Base-by-base conservation (phyloP, 2,113 vertebrate genomes). In the Ciconia boyciana region DNA sequence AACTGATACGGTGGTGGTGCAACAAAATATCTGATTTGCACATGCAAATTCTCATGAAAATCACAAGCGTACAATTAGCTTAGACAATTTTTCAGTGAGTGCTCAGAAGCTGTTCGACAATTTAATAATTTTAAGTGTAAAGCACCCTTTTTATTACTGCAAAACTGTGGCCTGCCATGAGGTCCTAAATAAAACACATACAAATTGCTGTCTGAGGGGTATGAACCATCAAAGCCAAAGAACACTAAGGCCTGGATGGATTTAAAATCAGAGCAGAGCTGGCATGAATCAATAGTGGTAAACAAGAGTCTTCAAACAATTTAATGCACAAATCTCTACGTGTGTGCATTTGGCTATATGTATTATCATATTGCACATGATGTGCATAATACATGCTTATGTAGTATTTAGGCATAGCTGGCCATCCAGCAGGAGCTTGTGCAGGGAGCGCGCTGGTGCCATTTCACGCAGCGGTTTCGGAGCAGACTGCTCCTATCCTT, bases 221-320 rank as follows among this genome's bases (percentile, higher is more conserved):
- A 21, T 6, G 69, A 94, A 81, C 72, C 41, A 83, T 46, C 49
- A 83, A 66, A 90, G 55, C 34, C 28, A 20, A 71, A 74, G 55
- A 88, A 83, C 26, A 58, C 21, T 24, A 26, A 41, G 31, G 69
- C 19, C 60, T 54, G 58, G 62, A 76, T 66, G 49, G 85, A 65
- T 85, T 92, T 86, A 83, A 93, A 82, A 55, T 41, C 80, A 69
- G 72, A 82, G 26, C 72, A 90, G 49, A 36, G n/a, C 78, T 88
- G 48, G 28, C 26, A 68, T 1, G 4, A 87, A 75, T 46, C 48
- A 55, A 20, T 6, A 91, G 39, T 3, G 22, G 44, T 51, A 70
- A 91, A 84, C 43, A 78, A 82, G 41, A 72, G 28, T 7, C 75
- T 58, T 49, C 61, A 79, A 84, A 83, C 65, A 66, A 54, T 55